Conservation (phyloP, 2,113 vertebrate genomes). For the Junco hyemalis region DNA sequence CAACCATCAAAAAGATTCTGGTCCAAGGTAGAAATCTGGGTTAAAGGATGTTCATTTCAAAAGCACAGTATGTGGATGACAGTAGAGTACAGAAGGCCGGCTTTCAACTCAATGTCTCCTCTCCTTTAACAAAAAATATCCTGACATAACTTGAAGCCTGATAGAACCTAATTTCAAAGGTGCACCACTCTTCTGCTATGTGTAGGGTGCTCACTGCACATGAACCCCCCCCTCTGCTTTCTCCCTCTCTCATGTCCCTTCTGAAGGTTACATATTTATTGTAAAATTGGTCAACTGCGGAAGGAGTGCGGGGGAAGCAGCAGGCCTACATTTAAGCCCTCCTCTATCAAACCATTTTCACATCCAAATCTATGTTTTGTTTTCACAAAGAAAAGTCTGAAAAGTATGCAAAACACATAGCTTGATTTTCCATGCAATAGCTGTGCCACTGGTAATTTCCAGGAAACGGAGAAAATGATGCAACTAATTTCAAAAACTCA, state of each 20-base stretch:
- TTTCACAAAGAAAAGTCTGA: background rate
- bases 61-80: background rate
- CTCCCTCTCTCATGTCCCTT: background rate
- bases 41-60: background rate
- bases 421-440: background rate
- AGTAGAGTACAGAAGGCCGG: background rate
- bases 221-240: background rate
- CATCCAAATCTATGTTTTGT: background rate
- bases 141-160: background rate
- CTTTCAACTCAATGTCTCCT: background rate
- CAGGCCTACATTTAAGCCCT: background rate
- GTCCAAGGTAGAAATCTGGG: background rate
- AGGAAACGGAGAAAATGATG: background rate
- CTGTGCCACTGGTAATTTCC: background rate
- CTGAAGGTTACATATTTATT: background rate
- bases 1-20: background rate
- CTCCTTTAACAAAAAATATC: background rate
- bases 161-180: background rate
- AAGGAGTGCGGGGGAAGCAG: background rate
- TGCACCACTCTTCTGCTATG: accelerated
- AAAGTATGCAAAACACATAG: background rate
- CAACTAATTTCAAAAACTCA: background rate
- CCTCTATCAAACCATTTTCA: background rate
- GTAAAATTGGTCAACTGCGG: background rate
- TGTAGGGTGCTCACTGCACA: background rate